A percentile compares a stretch with the other conserved stretches of the same genome.
Evolutionary conservation across 2,113 vertebrate species (phyloP).

Genomic region (Paedocypris sp.): DNA sequence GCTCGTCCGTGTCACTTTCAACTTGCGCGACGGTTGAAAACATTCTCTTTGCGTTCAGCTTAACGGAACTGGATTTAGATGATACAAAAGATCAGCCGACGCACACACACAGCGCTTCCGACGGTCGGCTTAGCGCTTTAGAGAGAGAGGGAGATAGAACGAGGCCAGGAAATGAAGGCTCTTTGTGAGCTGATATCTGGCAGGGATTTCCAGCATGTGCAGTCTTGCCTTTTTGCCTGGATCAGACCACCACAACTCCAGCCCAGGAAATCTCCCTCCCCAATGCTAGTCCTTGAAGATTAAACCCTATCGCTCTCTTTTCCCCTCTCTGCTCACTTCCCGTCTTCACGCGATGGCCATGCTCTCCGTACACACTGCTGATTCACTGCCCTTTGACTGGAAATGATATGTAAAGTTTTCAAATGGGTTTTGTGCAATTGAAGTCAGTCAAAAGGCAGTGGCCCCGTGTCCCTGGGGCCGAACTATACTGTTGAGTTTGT

Average conservation of each 20-base stretch:
- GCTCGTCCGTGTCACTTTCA: conserved; percentile 17
- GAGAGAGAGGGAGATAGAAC: conserved; percentile 43
- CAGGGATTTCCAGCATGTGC: conserved; percentile 79
- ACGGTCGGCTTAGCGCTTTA: conserved; percentile 57
- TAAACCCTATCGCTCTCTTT: not conserved
- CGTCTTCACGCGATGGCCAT: too few relatives aligned
- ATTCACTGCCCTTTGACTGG: too few relatives aligned
- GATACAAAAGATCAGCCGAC: conserved; percentile 30
- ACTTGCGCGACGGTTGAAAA: conserved; percentile 22
- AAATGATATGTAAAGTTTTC: too few relatives aligned
- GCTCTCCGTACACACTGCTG: too few relatives aligned
- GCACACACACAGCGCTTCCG: conserved; percentile 52
- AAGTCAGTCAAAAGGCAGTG: too few relatives aligned
- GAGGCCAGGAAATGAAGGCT: conserved; percentile 71
- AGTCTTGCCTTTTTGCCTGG: conserved; percentile 75
- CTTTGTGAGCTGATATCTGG: conserved; percentile 74
- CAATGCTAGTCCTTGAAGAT: conserved; percentile 51
- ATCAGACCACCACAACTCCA: conserved; percentile 68
- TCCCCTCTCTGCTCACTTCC: too few relatives aligned
- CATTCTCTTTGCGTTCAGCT: conserved; percentile 11
- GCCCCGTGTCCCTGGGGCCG: too few relatives aligned
- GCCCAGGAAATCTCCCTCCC: conserved; percentile 77
- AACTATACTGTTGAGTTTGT: too few relatives aligned
- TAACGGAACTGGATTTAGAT: conserved; percentile 27
- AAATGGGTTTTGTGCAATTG: too few relatives aligned